A percentile compares a stretch with the other conserved stretches of the same genome.
Evolutionary conservation across 2,888 invertebrate species (phyloP).

Genomic region (Stenodema calcarata): DNA sequence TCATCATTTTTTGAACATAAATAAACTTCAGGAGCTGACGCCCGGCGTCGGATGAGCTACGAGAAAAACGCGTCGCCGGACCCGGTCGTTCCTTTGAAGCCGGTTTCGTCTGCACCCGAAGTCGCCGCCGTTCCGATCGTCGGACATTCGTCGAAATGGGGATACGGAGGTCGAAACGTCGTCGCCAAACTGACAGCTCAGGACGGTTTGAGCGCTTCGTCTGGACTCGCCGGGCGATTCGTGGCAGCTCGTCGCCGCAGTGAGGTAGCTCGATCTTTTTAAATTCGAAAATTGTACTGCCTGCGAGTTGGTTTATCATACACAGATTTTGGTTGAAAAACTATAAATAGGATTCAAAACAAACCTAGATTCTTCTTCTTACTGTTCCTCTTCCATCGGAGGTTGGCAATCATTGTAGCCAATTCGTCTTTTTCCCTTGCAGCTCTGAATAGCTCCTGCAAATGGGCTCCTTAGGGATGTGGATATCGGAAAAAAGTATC

Average conservation of each 20-base stretch:
- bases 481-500: too few relatives aligned
- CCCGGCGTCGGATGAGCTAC: not conserved
- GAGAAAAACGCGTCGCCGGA: not conserved
- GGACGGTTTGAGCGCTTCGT: not conserved
- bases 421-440: too few relatives aligned
- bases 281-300: too few relatives aligned
- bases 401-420: too few relatives aligned
- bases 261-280: not conserved
- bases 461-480: too few relatives aligned
- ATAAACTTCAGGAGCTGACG: not conserved
- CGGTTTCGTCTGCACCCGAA: not conserved
- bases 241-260: not conserved
- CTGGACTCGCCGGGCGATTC: not conserved
- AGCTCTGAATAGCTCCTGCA: too few relatives aligned
- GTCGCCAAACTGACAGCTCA: not conserved
- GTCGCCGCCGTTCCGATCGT: not conserved
- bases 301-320: too few relatives aligned
- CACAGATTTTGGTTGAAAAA: too few relatives aligned
- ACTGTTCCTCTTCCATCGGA: too few relatives aligned
- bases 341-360: too few relatives aligned
- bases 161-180: not conserved
- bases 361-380: too few relatives aligned
- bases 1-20: not conserved
- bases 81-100: not conserved
- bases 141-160: not conserved